Percentiles rank a stretch among this genome's conserved stretches.
These are phyloP conservation scores for Lasaia peninsularis DNA, from an alignment of 1,140 invertebrate genomes.

Conservation along the genomic window DNA sequence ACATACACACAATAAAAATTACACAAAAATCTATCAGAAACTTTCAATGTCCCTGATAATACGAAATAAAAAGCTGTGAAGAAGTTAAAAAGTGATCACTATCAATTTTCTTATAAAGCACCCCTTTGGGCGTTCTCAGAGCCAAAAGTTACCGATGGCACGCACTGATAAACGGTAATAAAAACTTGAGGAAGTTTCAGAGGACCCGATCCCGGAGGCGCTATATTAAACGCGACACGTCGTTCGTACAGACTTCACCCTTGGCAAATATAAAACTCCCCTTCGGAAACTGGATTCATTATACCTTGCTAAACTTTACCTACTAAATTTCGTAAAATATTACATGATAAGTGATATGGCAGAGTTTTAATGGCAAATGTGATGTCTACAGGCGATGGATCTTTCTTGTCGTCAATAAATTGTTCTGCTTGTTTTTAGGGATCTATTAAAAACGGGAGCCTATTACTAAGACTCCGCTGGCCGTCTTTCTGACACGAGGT, in stretches of 20 bases:
- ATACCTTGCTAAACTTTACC: conserved; percentile 2
- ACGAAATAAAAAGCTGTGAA: not conserved
- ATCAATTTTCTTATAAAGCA: conserved; percentile 18
- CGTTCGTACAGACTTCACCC: conserved; percentile 2
- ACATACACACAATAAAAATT: too few species aligned
- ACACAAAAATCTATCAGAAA: too few species aligned
- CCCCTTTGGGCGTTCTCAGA: conserved; percentile 11
- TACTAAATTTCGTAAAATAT: too few species aligned
- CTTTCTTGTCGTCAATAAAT: too few species aligned
- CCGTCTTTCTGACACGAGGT: too few species aligned
- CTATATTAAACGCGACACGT: conserved; percentile 9
- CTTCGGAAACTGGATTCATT: conserved; percentile 1
- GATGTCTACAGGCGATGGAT: too few species aligned
- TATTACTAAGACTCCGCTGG: too few species aligned
- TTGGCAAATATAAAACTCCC: not conserved
- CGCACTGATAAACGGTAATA: conserved; percentile 17
- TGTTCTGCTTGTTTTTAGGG: too few species aligned
- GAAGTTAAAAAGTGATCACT: conserved; percentile 14
- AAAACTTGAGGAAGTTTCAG: conserved; percentile 17
- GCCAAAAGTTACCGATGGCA: conserved; percentile 13
- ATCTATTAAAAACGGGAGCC: too few species aligned
- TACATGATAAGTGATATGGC: too few species aligned
- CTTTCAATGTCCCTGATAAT: too few species aligned
- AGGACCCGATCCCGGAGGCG: not conserved
- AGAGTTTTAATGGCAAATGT: too few species aligned